Conservation (phyloP, 2,113 vertebrate species). For the Oenanthe oenanthe region DNA sequence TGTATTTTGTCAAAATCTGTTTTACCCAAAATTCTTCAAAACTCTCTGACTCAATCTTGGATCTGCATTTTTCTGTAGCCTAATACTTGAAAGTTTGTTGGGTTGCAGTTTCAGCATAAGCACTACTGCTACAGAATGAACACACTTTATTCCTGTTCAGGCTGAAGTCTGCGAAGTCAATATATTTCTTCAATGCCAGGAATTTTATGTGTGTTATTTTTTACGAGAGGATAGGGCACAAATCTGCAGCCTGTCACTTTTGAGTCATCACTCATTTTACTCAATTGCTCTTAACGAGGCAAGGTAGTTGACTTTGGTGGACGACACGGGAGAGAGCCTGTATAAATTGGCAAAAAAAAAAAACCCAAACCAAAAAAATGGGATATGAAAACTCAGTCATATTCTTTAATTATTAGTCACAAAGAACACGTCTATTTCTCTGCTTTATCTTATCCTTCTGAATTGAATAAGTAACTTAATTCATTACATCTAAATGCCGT, state of each 20-base stretch:
- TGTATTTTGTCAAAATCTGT: background rate
- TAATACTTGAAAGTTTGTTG: background rate
- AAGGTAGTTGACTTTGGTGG: background rate
- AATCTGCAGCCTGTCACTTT: background rate
- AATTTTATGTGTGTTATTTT: accelerated
- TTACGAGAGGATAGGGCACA: background rate
- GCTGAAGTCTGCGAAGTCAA: background rate
- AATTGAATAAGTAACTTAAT: background rate
- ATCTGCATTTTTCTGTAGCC: background rate
- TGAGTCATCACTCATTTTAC: background rate
- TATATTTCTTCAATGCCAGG: background rate
- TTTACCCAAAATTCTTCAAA: background rate
- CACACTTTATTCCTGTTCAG: background rate
- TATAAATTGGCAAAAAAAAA: background rate
- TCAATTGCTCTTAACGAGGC: background rate
- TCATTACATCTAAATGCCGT: background rate
- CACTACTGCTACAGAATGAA: background rate
- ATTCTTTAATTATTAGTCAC: background rate
- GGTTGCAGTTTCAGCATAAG: background rate
- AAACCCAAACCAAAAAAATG: accelerated
- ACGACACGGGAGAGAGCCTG: background rate
- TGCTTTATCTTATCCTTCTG: background rate
- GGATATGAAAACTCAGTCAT: background rate
- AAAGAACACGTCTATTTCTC: background rate
- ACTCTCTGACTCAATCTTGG: background rate